Base-by-base conservation (phyloP, 1,140 invertebrate genomes). In the Steinernema feltiae region DNA sequence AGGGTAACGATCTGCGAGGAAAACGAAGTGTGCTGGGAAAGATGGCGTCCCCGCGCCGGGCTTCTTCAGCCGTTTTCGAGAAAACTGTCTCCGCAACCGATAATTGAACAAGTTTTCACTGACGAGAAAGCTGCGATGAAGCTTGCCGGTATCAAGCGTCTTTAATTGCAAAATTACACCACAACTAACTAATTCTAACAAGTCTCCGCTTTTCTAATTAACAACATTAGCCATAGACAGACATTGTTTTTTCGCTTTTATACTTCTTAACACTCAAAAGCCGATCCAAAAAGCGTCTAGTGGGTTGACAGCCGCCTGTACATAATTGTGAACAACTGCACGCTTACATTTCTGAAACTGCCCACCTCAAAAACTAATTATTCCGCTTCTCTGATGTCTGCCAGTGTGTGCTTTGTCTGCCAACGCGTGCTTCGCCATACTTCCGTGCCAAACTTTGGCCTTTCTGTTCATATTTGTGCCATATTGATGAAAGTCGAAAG, bases 11-110 rank as follows among this genome's bases (percentile, higher is more conserved):
- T 78, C 7, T 76, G 76, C 32, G 69, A 74, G 17, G 78, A 79
- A 48, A 74, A 79, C 71, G 69, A 77, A 17, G 48, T 79, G n/a
- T 79, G 78, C 35, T 79, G 78, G 78, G 78, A 79, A 18, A 41
- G 48, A 63, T 79, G 78, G 78, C 76, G 78, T n/a, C 78, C 78
- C 12, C 48, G 31, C 0, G 15, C 35, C 1, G 74, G 70, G 24
- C 77, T 79, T 30, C 21, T 79, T 1, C 32, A 53, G n/a, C 70
- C 78, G 0, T 41, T 48, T 24, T 77, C 71, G 0, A 70, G 76
- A 18, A 76, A 73, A 27, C 32, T 3, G 1, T 32, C 31, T 76
- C 3, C 53, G 7, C 53, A 27, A 21, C 74, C 74, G 27, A 29
- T 76, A 3, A 74, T 48, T 31, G 74, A 76, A 3, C 29, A 31